Base-by-base conservation (phyloP, 23 tunicate species). In the Halocynthia aurantium region DNA sequence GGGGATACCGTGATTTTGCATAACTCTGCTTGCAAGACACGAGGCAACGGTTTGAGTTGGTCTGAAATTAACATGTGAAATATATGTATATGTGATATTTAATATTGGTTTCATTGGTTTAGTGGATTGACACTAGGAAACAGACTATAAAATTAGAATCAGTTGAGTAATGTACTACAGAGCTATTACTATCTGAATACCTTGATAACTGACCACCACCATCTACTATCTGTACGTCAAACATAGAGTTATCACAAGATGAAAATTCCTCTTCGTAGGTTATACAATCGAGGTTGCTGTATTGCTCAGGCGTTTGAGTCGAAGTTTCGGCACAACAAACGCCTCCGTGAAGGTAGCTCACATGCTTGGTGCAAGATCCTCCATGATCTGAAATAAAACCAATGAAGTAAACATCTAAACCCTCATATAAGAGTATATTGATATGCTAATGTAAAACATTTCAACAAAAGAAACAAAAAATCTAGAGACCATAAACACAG, bases 221-320 rank as follows among this genome's bases (percentile, higher is more conserved):
- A 9, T 40, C 19, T 5, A 15, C 15, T 20, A 65, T 49, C 31
- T 65, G 70, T 15, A 65, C 10, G 31, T 65, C 70, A 10, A 10
- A 65, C 22, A 49, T 49, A 20, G 70, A 65, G 31, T 65, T 65
- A 65, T 65, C 70, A 65, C 70, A 65, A 65, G 70, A 65, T 65
- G 70, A 65, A 15, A 65, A 65, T 65, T 65, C 70, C 19, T 65
- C 70, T 6, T 65, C 70, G 31, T 65, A 65, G 9, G 31, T 65
- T 10, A 65, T 65, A 20, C 70, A 40, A 20, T 65, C 70, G 10
- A 49, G 31, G 31, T 10, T 65, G 10, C 49, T 20, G 19, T 65
- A 20, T 0, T 9, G 15, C 15, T n/a, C 17, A 4, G 63, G 55
- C 56, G 78, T 74, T 74, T 74, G 78, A 7, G 78, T 74, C 22